Base-by-base conservation (phyloP, 2,888 invertebrate species). In the Drosophila mulleri region DNA sequence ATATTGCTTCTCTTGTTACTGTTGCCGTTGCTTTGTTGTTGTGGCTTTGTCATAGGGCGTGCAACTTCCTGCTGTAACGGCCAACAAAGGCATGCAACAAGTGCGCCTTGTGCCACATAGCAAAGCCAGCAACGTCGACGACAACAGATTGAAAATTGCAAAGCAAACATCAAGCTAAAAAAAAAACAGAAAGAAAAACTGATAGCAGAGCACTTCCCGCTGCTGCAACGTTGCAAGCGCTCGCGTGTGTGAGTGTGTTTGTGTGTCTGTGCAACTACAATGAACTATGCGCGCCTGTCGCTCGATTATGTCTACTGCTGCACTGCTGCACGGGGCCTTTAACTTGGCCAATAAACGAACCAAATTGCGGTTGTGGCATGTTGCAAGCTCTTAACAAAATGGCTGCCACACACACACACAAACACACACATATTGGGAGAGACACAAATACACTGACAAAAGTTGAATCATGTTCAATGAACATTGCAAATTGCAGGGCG, bases 41-140 rank as follows among this genome's bases (percentile, higher is more conserved):
- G 75, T 57, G 64, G 68, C 68, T 64, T 73, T 78, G 58, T 67
- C 59, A 44, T 57, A 66, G 75, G 79, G 74, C 67, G 59, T 75
- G 70, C 70, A 58, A 82, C 82, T 83, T 78, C 82, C 71, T 84
- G 58, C 65, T 57, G 50, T 42, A 58, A 50, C 60, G 37, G 48
- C 53, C 54, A 58, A 76, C 65, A 54, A 66, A 73, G 75, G 73
- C 75, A 76, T 78, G 88, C 78, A 83, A 84, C 84, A 84, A 85
- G 88, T 85, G 88, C 72, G 73, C 83, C 80, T 82, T 84, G 82
- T 78, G 67, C 75, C 75, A 78, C 52, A 81, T 70, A 62, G 63
- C 61, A 54, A 20, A 23, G 8, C 18, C 37, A 48, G 32, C 61
- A 26, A 54, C 59, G 48, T 9, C 54, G 48, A 45, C 23, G 56